Base-by-base conservation (phyloP, 2,888 invertebrate species). In the Lithophane ornitopus region DNA sequence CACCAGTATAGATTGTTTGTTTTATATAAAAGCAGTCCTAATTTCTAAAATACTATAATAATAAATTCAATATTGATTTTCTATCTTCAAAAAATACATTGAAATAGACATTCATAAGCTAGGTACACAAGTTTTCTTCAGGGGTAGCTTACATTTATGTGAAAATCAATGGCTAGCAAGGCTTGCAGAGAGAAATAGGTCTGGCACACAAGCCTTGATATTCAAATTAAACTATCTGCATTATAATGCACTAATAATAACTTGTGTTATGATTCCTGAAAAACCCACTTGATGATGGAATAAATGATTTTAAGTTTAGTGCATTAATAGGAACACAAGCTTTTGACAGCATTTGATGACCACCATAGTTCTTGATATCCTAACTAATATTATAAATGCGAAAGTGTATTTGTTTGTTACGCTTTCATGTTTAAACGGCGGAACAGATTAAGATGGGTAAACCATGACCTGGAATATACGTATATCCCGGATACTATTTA, bases 301-400 rank as follows among this genome's bases (percentile, higher is more conserved):
- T 75, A 58, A 67, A 34, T 49, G 11, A 78, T 74, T 74, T 54
- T n/a, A 46, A 34, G 19, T 73, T 34, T 61, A 54, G 54, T 54
- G 16, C 52, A 78, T 34, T 41, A 28, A 54, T 46, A 39, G 3
- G 41, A 44, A 46, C 34, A 52, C 41, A 52, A 52, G 58, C 41
- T 3, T 34, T 28, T 34, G 46, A 76, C 3, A 44, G 16, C 16
- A 28, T 56, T 14, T 22, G 3, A 44, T n/a, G 39, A 59, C 26
- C 52, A 59, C 16, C 22, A 41, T 49, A 34, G 19, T 2, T 46
- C 26, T 52, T 26, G 9, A 44, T 54, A 59, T 56, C 34, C 6
- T 34, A 34, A 34, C 6, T 34, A 34, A 6, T 34, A 34, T 34
- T 34, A 34, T 34, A 34, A 34, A 34, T 34, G 34, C 34, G 34